These are phyloP conservation scores for Cylloceria caligata DNA, from an alignment of 2,888 invertebrate species.

Conservation along the genomic window DNA sequence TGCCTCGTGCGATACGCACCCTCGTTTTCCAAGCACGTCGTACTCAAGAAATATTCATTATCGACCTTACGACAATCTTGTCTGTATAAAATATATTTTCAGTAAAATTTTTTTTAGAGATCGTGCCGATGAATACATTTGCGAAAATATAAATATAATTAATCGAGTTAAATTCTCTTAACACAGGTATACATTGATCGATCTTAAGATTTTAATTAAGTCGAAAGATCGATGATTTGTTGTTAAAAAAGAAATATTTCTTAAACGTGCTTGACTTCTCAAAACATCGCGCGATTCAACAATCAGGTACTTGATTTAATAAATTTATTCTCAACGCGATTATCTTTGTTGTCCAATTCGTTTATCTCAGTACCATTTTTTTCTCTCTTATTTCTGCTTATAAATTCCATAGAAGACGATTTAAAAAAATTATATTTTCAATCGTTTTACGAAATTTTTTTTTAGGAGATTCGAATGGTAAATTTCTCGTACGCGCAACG, in stretches of 20 bases:
- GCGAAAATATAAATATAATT: conserved; percentile 32
- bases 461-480: background rate
- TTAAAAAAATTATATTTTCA: background rate
- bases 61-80: conserved; percentile 56
- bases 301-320: conserved; percentile 69
- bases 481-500: conserved; percentile 1
- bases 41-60: conserved; percentile 45
- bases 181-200: conserved; percentile 40
- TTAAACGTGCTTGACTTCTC: conserved; percentile 62
- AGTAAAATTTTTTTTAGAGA: conserved; percentile 21
- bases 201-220: conserved; percentile 13
- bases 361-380: conserved; percentile 56
- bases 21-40: conserved; percentile 42
- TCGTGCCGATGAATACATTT: conserved; percentile 47
- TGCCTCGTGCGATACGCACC: conserved; percentile 42
- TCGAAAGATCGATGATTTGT: conserved; percentile 43
- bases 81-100: conserved; percentile 13
- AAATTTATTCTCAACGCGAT: conserved; percentile 57
- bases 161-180: conserved; percentile 48
- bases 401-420: background rate
- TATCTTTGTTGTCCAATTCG: conserved; percentile 65
- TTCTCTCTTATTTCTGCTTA: conserved; percentile 21
- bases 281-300: conserved; percentile 60
- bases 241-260: conserved; percentile 6
- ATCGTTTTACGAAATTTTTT: background rate